A percentile compares a stretch with the other conserved stretches of the same genome.
Evolutionary conservation across 2,113 vertebrate species (phyloP).

Genomic region (Callospermophilus lateralis): DNA sequence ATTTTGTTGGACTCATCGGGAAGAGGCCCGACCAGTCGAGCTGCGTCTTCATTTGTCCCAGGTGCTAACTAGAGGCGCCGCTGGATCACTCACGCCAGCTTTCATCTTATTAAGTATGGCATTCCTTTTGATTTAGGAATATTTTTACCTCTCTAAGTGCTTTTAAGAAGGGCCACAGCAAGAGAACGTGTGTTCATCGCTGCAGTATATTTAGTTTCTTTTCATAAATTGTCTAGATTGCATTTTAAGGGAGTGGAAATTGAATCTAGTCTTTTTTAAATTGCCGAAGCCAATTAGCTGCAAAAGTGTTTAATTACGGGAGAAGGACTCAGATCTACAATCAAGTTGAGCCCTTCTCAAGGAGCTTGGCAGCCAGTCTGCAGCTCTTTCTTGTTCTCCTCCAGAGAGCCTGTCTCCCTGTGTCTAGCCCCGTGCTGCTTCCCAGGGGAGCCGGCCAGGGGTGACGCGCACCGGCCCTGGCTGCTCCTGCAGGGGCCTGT

Average conservation of each 20-base stretch:
- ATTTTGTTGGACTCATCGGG: neutral
- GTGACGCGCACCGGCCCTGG: neutral
- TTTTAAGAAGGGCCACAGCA: conserved; percentile 66
- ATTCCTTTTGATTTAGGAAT: conserved; percentile 50
- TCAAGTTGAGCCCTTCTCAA: neutral
- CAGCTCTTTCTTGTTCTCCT: neutral
- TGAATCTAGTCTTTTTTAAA: conserved; percentile 63
- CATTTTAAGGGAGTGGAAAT: conserved; percentile 78
- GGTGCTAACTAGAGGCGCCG: neutral
- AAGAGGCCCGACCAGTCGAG: neutral
- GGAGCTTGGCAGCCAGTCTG: neutral
- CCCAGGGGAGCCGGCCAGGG: neutral
- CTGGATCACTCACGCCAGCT: neutral
- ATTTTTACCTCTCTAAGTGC: conserved; percentile 64
- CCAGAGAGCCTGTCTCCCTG: neutral
- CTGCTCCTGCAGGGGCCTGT: fast-evolving
- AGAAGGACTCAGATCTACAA: neutral
- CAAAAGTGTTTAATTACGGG: conserved; percentile 66
- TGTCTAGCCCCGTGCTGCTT: neutral
- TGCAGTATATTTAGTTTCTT: conserved; percentile 69
- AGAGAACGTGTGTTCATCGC: conserved; percentile 58
- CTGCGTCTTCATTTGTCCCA: neutral
- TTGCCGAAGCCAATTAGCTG: conserved; percentile 73
- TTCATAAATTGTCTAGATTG: conserved; percentile 79
- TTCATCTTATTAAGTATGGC: neutral